Percentiles rank a stretch among this genome's conserved stretches.
Conservation (phyloP, 2,888 invertebrate species). For the Marronus borbonicus region DNA sequence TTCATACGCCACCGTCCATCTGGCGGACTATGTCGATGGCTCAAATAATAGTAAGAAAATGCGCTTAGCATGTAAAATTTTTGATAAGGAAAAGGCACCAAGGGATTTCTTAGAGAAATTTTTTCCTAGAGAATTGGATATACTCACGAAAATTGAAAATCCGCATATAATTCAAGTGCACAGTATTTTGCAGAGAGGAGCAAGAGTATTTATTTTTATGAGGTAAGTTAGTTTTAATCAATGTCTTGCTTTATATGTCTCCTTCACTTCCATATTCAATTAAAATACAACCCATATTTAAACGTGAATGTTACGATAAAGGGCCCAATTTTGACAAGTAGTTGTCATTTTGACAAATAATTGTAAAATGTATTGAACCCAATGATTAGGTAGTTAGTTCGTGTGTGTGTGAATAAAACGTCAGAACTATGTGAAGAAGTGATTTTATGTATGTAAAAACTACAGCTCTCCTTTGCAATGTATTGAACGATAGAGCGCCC, state of each 20-base stretch:
- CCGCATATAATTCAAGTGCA: constrained; percentile 93
- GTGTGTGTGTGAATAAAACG: too few species aligned
- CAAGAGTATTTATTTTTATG: constrained; percentile 92
- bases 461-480: too few species aligned
- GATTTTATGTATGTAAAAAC: too few species aligned
- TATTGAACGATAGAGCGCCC: too few species aligned
- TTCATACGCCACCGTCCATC: constrained; percentile 91
- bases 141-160: constrained; percentile 90
- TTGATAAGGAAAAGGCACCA: constrained; percentile 91
- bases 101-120: constrained; percentile 93
- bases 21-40: constrained; percentile 86
- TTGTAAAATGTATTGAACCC: neutral
- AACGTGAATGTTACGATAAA: too few species aligned
- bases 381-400: too few species aligned
- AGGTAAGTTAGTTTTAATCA: constrained; percentile 67
- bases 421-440: too few species aligned
- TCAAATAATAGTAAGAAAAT: constrained; percentile 80
- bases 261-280: too few species aligned
- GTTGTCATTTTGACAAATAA: constrained; percentile 1
- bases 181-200: constrained; percentile 87
- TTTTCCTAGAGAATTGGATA: constrained; percentile 93
- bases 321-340: neutral
- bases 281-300: too few species aligned
- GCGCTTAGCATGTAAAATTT: constrained; percentile 91
- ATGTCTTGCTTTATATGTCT: too few species aligned